A percentile compares a stretch with the other conserved stretches of the same genome.
Conservation (phyloP, 1,140 invertebrate species). For the Mesaphorura yosii region DNA sequence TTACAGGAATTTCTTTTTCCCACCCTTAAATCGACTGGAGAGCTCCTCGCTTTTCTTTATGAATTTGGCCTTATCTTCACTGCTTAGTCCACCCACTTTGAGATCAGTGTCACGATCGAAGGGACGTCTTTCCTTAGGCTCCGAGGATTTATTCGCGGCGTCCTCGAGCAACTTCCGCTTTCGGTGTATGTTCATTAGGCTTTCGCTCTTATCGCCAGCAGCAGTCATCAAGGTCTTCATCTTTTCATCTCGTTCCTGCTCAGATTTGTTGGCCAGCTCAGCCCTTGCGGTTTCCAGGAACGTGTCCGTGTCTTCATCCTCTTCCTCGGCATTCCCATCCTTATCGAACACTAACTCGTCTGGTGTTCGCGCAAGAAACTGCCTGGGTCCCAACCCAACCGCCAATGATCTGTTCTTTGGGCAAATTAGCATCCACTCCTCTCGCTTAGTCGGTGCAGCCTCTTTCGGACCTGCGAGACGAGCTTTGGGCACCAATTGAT, state of each 20-base stretch:
- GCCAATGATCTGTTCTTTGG: conserved; percentile 28
- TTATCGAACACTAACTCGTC: conserved; percentile 11
- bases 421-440: conserved; percentile 31
- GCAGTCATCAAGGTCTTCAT: conserved; percentile 20
- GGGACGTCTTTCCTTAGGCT: conserved; percentile 35
- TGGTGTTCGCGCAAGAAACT: conserved; percentile 27
- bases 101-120: conserved; percentile 43
- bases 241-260: conserved; percentile 15
- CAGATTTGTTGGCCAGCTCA: conserved; percentile 18
- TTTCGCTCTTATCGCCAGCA: conserved; percentile 22
- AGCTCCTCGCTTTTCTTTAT: conserved; percentile 40
- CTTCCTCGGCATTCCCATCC: conserved; percentile 14
- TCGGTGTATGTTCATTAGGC: conserved; percentile 32
- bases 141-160: conserved; percentile 28
- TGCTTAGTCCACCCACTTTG: conserved; percentile 38
- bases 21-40: conserved; percentile 36
- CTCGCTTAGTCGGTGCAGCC: conserved; percentile 8
- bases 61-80: conserved; percentile 39
- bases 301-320: conserved; percentile 11
- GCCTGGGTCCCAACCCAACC: conserved; percentile 13
- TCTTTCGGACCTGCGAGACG: background rate
- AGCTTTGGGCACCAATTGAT: background rate
- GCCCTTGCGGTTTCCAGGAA: conserved; percentile 9
- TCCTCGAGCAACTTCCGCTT: conserved; percentile 28
- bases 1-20: conserved; percentile 34